Evolutionary conservation across 2,113 vertebrate species (phyloP).

Genomic region (Lophura nycthemera): DNA sequence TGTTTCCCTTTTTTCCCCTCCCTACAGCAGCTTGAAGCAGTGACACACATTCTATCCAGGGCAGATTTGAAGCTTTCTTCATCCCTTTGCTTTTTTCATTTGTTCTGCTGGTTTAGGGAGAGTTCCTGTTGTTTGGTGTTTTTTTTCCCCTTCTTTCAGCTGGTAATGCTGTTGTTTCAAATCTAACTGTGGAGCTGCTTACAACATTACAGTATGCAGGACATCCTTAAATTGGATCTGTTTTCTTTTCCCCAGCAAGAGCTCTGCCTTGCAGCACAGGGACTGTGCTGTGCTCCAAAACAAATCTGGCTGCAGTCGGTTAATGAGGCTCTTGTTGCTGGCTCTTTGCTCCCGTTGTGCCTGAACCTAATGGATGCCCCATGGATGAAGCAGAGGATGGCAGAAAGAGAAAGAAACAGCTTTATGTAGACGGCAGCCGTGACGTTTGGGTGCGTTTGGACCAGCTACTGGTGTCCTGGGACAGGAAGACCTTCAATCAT

Average conservation of each 20-base stretch:
- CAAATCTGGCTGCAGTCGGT: not conserved
- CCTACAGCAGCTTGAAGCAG: not conserved
- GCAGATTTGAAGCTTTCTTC: slow-evolving; percentile 2
- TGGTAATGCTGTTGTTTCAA: slow-evolving; percentile 15
- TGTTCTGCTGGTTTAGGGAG: not conserved
- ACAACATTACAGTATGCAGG: not conserved
- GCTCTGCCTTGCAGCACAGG: not conserved
- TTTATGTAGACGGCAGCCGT: not conserved
- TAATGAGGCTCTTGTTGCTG: slow-evolving; percentile 48
- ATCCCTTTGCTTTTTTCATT: slow-evolving; percentile 24
- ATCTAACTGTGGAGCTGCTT: not conserved
- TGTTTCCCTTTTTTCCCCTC: not conserved
- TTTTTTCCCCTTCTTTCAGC: not conserved
- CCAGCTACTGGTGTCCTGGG: not conserved
- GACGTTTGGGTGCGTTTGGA: not conserved
- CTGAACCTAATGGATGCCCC: not conserved
- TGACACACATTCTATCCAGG: not conserved
- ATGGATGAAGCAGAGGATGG: not conserved
- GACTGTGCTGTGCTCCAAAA: not conserved
- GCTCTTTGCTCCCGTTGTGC: slow-evolving; percentile 21
- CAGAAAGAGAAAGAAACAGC: not conserved
- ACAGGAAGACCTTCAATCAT: accelerated
- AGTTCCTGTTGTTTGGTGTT: not conserved
- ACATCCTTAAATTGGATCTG: not conserved
- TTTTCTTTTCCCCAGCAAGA: not conserved